Percentiles rank a stretch among this genome's conserved stretches.
Conservation (phyloP, 2,888 invertebrate species). For the Fragum sueziense region DNA sequence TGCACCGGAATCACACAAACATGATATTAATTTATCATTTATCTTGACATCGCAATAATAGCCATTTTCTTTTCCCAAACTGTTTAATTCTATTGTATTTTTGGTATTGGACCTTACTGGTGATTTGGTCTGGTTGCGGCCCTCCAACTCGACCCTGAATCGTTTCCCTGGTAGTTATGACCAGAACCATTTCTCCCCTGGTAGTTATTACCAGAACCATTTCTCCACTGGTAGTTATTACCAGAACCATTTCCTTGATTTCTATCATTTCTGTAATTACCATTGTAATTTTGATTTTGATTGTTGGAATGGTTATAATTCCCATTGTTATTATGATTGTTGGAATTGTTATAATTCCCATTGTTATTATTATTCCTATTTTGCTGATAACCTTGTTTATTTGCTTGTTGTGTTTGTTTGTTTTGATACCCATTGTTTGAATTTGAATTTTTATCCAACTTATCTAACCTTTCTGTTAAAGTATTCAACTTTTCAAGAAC, state of each 20-base stretch:
- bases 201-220: not conserved
- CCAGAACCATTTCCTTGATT: not conserved
- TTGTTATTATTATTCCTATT: not conserved
- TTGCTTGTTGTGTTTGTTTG: not conserved
- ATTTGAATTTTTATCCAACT: not conserved
- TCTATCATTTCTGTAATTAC: not conserved
- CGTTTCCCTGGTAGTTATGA: constrained; percentile 17
- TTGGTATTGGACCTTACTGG: constrained; percentile 27
- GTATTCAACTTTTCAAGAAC: constrained; percentile 2
- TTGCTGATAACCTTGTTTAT: not conserved
- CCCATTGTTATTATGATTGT: not conserved
- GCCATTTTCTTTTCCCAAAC: constrained; percentile 16
- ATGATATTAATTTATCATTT: constrained; percentile 26
- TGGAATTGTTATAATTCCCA: not conserved
- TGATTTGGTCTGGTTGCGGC: constrained; percentile 31
- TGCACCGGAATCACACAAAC: constrained; percentile 37
- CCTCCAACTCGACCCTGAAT: constrained; percentile 26
- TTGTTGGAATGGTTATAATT: not conserved
- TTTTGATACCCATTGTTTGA: not conserved
- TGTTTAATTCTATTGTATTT: constrained; percentile 19
- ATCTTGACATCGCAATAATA: constrained; percentile 16
- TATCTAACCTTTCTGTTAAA: not conserved
- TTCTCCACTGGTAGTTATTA: constrained; percentile 8
- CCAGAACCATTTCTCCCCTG: not conserved
- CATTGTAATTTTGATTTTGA: not conserved